Base-by-base conservation (phyloP, 2,113 vertebrate genomes). In the Pardalotus punctatus region DNA sequence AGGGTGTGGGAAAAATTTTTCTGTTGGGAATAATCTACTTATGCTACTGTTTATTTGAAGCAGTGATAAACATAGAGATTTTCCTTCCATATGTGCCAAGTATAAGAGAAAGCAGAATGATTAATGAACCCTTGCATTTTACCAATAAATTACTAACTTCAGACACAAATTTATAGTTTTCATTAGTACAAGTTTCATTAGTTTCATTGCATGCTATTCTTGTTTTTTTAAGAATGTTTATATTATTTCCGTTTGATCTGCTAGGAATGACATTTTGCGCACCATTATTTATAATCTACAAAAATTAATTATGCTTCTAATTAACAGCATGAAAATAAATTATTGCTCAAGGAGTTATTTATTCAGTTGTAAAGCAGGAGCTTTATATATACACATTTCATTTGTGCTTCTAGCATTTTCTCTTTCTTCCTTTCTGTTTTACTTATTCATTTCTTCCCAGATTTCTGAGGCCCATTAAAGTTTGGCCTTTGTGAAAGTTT, bases 21-120 rank as follows among this genome's bases (percentile, higher is more conserved):
- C 98, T 98, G 96, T 94, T 93, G 98, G 98, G 99, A 99, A 98
- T 99, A 98, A 99, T 99, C 98, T 98, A 98, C 95, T 98, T 98
- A 97, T 97, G 97, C 65, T 94, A 97, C 97, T 98, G 97, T 98
- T 98, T 98, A 99, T 99, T 98, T 98, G 97, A 98, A 97, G 96
- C 97, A 95, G 97, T 97, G 98, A 99, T 98, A 98, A 98, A 99
- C 98, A 99, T 88, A 96, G 94, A 98, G 91, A 96, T 99, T 98
- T 97, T 98, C 88, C 97, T 98, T 98, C 98, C 98, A 97, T 96
- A 97, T 96, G 97, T 95, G 98, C 98, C 98, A 98, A 95, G 96
- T 96, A 81, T 96, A 97, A 98, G 98, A 98, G 98, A 98, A 98
- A 98, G 98, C 97, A 96, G 96, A 96, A 98, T 98, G 98, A 99